Evolutionary conservation across 2,113 vertebrate genomes (phyloP), one percentile per base, ranked within the genome.

Genomic region (Helogale parvula): DNA sequence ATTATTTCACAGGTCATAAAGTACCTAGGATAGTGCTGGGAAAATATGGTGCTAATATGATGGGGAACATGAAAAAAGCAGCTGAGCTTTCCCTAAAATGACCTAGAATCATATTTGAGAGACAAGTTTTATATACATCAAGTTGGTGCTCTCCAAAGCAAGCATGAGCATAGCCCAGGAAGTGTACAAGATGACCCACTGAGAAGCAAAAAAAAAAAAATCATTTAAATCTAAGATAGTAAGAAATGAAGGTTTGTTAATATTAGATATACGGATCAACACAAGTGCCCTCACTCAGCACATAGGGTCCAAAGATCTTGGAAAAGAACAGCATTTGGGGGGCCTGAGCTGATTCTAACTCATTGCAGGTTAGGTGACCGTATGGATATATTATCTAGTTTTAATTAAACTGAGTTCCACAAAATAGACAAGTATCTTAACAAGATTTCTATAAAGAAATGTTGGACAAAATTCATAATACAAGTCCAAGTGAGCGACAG

Each of bases 331-430:
- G 21, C 23, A 17, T 52, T 27, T 65, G 11, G 9, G 7, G 19
- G 7, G 7, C 5, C 89, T 93, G 84, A 85, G 11, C 7, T 85
- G 47, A 69, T 84, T 90, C 79, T n/a, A 84, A 54, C 7, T 41
- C 77, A 63, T 27, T 79, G 19, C 68, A 77, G 69, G 68, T 68
- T 82, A 92, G 77, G 21, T 52, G 25, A 60, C 33, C 33, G 52
- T 68, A 29, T n/a, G 17, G 3, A 50, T 57, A 81, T 80, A 85
- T 31, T 79, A 69, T 25, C 50, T 33, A 88, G 69, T 89, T 93
- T 91, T 74, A 91, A 81, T 35, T 90, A 96, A 94, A 85, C 23
- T 10, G 81, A 45, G n/a, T 33, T 33, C n/a, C 88, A 66, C 88
- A 87, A 57, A 90, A 91, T 35, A 60, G 25, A 81, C 52, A 80